These are phyloP conservation scores for Drusus annulatus DNA, from an alignment of 1,140 invertebrate species.

Conservation along the genomic window DNA sequence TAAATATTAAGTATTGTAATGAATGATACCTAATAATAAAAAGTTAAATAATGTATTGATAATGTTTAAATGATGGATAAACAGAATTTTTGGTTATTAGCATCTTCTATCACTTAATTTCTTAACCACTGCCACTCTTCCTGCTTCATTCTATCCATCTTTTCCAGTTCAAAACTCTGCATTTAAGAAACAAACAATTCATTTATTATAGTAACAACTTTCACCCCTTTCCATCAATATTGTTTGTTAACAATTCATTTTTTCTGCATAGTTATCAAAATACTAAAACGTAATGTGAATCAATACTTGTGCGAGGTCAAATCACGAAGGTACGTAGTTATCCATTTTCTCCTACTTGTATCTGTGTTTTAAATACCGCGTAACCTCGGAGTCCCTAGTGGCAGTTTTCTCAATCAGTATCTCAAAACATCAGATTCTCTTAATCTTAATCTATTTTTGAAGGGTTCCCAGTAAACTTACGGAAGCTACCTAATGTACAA, in stretches of 20 bases:
- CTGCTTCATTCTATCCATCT: background rate
- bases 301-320: too few species aligned
- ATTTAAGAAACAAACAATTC: too few species aligned
- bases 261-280: background rate
- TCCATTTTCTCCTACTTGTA: too few species aligned
- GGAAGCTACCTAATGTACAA: slow-evolving; percentile 1
- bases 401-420: background rate
- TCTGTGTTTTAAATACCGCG: too few species aligned
- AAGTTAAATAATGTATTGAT: slow-evolving; percentile 57
- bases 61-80: slow-evolving; percentile 58
- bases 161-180: too few species aligned
- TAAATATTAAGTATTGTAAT: slow-evolving; percentile 58
- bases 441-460: too few species aligned
- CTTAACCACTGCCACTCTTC: slow-evolving; percentile 12
- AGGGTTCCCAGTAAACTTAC: background rate
- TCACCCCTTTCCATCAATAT: too few species aligned
- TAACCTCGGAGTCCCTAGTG: too few species aligned
- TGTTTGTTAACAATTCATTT: background rate
- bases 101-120: slow-evolving; percentile 5
- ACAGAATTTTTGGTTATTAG: slow-evolving; percentile 54
- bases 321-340: too few species aligned
- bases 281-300: too few species aligned
- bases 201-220: background rate
- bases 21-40: slow-evolving; percentile 58
- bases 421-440: too few species aligned